Evolutionary conservation across 37 sponge, comb jelly and placozoan species (phyloP).

Genomic region (Hexactinellida sp.): DNA sequence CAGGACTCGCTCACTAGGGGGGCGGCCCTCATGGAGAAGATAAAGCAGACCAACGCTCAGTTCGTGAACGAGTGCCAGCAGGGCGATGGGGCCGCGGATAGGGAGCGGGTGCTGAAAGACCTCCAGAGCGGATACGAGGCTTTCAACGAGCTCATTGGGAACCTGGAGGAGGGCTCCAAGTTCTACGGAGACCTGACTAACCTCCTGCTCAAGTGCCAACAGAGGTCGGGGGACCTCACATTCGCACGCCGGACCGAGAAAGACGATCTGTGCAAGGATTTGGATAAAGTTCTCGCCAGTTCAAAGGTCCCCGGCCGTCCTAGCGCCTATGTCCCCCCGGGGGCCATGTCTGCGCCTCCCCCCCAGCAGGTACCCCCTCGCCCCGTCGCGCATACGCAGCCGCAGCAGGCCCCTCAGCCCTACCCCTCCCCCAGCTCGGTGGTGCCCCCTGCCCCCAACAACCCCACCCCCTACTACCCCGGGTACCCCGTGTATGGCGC

Average conservation of each 20-base stretch:
- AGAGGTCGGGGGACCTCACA: slow-evolving; percentile 67
- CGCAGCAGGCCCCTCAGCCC: background rate
- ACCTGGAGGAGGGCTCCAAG: slow-evolving; percentile 79
- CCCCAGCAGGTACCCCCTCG: background rate
- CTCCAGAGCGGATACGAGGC: slow-evolving; percentile 70
- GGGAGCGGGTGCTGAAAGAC: slow-evolving; percentile 57
- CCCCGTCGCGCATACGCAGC: background rate
- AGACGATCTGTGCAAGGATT: slow-evolving; percentile 44
- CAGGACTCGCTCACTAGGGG: slow-evolving; percentile 20
- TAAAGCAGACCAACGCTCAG: slow-evolving; percentile 26
- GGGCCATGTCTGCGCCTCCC: background rate
- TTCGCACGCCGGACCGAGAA: slow-evolving; percentile 92
- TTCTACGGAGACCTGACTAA: slow-evolving; percentile 88
- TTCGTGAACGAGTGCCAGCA: slow-evolving; percentile 30
- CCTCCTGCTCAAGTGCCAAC: slow-evolving; percentile 64
- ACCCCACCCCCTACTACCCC: slow-evolving; percentile 12
- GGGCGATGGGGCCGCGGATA: slow-evolving; percentile 25
- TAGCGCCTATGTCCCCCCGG: background rate
- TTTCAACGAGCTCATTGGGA: slow-evolving; percentile 53
- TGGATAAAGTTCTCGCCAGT: background rate
- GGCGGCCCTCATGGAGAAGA: slow-evolving; percentile 19
- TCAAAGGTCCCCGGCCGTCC: background rate
- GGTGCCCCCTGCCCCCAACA: background rate
- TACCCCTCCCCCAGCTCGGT: background rate
- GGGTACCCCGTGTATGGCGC: background rate